phyloP scores from a whole-genome alignment of 2,797 vertebrate species.

The Falco berigora region DNA sequence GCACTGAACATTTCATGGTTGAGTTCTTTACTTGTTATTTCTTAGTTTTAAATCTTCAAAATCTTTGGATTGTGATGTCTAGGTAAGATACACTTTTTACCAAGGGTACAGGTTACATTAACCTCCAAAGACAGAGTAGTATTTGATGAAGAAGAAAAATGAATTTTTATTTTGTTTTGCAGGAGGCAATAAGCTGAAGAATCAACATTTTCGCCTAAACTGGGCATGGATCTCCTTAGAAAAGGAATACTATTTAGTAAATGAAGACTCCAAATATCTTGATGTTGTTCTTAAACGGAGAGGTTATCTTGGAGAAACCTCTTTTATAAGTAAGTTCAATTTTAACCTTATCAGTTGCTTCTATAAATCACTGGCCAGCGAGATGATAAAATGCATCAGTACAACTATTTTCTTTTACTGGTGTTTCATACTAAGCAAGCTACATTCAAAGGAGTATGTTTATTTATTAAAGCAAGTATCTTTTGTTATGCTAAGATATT shows the following conservation, averaged over 20 bases:
- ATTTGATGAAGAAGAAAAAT: neutral
- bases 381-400: neutral
- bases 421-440: neutral
- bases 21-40: neutral
- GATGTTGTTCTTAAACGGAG: slow-evolving; percentile 87
- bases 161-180: slow-evolving; percentile 29
- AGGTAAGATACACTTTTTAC: neutral
- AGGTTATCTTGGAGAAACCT: slow-evolving; percentile 93
- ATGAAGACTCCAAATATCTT: slow-evolving; percentile 87
- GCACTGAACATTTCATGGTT: neutral
- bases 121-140: neutral
- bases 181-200: slow-evolving; percentile 90
- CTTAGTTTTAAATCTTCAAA: neutral
- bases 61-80: neutral
- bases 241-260: slow-evolving; percentile 84
- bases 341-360: neutral
- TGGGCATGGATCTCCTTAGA: slow-evolving; percentile 98
- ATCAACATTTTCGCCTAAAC: slow-evolving; percentile 87
- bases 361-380: neutral
- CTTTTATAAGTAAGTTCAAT: slow-evolving; percentile 88
- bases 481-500: neutral
- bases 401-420: neutral
- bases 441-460: neutral
- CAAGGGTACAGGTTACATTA: neutral
- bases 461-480: neutral